These are phyloP conservation scores for Trematomus bernacchii DNA, from an alignment of 2,797 vertebrate species.

Conservation along the genomic window DNA sequence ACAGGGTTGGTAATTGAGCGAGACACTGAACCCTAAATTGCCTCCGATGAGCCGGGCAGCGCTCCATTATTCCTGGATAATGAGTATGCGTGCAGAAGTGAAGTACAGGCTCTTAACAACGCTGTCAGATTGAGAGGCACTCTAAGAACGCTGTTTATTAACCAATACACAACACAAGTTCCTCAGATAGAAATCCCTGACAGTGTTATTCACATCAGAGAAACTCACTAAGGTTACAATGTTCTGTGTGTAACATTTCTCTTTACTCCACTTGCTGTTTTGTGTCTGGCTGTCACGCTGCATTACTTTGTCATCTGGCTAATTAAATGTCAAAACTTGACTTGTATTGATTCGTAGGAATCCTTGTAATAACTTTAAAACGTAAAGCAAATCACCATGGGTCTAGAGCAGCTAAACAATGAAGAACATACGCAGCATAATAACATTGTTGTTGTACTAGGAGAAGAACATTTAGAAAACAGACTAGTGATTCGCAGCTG, in stretches of 20 bases:
- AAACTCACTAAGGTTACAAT: not conserved
- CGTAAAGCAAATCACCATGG: no score
- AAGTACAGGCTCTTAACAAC: constrained; percentile 10
- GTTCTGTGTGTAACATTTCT: not conserved
- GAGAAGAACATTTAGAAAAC: not conserved
- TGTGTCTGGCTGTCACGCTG: not conserved
- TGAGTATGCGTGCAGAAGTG: constrained; percentile 11
- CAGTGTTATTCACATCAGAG: not conserved
- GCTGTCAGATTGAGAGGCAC: not conserved
- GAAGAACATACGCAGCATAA: no score
- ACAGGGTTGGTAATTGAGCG: constrained; percentile 26
- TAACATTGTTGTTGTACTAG: not conserved
- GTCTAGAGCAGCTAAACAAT: no score
- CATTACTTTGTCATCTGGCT: not conserved
- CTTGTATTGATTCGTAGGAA: not conserved
- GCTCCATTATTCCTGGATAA: constrained; percentile 21
- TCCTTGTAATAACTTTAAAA: not conserved
- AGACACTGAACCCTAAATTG: constrained; percentile 24
- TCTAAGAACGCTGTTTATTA: not conserved
- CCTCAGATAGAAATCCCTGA: not conserved
- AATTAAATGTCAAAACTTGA: not conserved
- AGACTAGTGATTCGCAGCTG: not conserved
- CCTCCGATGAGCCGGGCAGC: constrained; percentile 30
- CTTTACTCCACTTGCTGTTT: not conserved
- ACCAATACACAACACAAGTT: not conserved